These are phyloP conservation scores for Lagorchestes hirsutus DNA, from an alignment of 2,797 vertebrate species.

Conservation along the genomic window DNA sequence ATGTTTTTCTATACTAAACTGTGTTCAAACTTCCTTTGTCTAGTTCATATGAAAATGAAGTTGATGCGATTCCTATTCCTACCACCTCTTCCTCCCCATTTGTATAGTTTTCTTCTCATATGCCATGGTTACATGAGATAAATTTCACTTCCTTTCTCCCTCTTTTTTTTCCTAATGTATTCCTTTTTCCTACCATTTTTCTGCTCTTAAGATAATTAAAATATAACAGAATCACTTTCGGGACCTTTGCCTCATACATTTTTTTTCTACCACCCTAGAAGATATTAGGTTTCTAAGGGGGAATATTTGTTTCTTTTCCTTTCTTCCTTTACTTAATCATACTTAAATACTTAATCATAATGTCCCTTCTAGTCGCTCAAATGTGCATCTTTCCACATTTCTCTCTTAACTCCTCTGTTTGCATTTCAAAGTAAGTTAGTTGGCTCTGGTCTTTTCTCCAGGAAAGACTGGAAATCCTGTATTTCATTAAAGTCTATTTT, in stretches of 20 bases:
- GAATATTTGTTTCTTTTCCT: background rate
- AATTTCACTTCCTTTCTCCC: background rate
- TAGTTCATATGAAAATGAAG: background rate
- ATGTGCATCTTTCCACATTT: background rate
- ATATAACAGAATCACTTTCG: background rate
- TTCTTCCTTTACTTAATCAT: background rate
- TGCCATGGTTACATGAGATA: background rate
- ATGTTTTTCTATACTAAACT: background rate
- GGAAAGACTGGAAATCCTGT: background rate
- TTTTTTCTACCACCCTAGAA: background rate
- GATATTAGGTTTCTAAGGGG: background rate
- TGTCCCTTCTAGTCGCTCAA: background rate
- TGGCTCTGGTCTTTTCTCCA: background rate
- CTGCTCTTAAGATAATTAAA: background rate
- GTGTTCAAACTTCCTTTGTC: background rate
- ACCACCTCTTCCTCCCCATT: background rate
- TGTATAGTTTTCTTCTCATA: background rate
- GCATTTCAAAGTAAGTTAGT: background rate
- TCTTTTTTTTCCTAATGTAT: background rate
- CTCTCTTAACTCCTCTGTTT: background rate
- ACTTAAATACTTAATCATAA: background rate
- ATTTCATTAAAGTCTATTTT: background rate
- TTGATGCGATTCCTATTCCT: background rate
- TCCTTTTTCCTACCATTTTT: background rate
- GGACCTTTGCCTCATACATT: background rate